Evolutionary conservation across 2,888 invertebrate genomes (phyloP).

Genomic region (Drosophila mayaguana): DNA sequence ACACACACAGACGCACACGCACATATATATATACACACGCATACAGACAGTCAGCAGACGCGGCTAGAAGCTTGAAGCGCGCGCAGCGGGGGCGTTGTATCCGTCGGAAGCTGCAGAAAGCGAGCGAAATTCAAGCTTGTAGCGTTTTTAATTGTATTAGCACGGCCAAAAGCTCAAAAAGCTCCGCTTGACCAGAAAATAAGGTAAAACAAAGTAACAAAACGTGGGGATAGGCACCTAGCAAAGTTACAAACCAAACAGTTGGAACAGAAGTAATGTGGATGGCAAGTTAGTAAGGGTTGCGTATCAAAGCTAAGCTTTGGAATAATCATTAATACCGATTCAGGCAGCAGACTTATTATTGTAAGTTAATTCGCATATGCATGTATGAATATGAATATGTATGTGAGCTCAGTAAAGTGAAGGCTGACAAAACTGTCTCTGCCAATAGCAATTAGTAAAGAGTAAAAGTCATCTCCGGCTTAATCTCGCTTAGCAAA

Average conservation of each 20-base stretch:
- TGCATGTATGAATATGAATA: too few species aligned
- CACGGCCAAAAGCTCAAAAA: slow-evolving; percentile 29
- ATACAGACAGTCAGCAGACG: slow-evolving; percentile 31
- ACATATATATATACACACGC: background rate
- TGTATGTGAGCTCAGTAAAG: too few species aligned
- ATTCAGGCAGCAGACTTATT: too few species aligned
- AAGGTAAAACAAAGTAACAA: background rate
- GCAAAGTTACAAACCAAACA: background rate
- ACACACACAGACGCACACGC: slow-evolving; percentile 1
- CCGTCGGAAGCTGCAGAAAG: slow-evolving; percentile 63
- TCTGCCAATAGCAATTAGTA: background rate
- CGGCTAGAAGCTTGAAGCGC: slow-evolving; percentile 51
- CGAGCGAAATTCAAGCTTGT: slow-evolving; percentile 23
- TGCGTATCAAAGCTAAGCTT: slow-evolving; percentile 13
- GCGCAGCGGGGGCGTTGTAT: slow-evolving; percentile 34
- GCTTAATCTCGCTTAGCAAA: background rate
- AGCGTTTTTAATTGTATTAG: slow-evolving; percentile 46
- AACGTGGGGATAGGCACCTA: background rate
- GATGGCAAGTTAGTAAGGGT: slow-evolving; percentile 13
- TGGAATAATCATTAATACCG: too few species aligned
- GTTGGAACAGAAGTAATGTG: background rate
- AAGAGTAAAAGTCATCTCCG: background rate
- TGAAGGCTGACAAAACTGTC: too few species aligned
- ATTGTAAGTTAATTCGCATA: background rate
- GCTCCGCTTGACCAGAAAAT: slow-evolving; percentile 18